Conservation (phyloP, 2,797 vertebrate genomes). For the Poecilia velifera region DNA sequence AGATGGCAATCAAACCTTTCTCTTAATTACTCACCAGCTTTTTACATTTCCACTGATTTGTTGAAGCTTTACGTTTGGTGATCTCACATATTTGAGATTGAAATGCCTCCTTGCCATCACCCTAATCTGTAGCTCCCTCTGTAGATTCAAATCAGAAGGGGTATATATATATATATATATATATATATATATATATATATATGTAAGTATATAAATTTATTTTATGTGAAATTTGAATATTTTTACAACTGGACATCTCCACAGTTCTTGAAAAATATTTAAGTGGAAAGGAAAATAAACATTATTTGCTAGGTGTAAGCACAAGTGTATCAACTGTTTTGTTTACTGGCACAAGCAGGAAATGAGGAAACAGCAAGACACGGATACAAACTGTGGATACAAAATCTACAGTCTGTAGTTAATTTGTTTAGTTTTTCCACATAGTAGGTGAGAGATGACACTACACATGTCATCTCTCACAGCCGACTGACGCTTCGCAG, state of each 20-base stretch:
- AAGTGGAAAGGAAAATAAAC: not conserved
- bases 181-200: too few species aligned
- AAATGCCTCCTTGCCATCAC: not conserved
- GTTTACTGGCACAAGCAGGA: not conserved
- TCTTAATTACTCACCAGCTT: not conserved
- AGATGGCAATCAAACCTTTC: not conserved
- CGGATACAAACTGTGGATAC: not conserved
- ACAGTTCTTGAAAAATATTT: not conserved
- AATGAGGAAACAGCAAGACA: not conserved
- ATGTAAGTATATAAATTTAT: too few species aligned
- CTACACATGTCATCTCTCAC: not conserved
- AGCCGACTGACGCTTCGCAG: not conserved
- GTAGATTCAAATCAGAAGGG: not conserved
- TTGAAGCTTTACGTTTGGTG: not conserved
- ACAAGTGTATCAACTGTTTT: not conserved
- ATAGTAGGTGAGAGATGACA: not conserved
- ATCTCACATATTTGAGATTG: not conserved
- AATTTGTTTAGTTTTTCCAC: not conserved
- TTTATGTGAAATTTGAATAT: not conserved
- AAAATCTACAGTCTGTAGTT: not conserved
- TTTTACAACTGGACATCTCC: not conserved
- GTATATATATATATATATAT: not conserved
- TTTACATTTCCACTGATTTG: not conserved
- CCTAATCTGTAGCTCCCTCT: not conserved
- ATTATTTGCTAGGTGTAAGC: not conserved